Conservation (phyloP, 1,140 invertebrate species). For the Campoletis sonorensis region DNA sequence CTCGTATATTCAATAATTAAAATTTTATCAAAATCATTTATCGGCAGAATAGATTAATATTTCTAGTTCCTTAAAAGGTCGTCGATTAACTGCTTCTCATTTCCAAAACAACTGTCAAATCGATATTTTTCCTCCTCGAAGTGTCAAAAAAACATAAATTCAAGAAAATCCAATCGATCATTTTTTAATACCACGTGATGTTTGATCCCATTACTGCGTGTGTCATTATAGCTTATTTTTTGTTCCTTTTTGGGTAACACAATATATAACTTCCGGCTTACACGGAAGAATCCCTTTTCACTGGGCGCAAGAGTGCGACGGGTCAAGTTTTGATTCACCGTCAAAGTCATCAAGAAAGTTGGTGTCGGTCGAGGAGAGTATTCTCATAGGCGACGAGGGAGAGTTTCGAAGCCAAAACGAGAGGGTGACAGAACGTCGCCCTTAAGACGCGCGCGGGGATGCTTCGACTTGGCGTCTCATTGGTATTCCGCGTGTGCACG, state of each 20-base stretch:
- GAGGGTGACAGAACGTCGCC: slow-evolving; percentile 17
- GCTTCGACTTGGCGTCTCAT: slow-evolving; percentile 63
- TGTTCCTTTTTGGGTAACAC: background rate
- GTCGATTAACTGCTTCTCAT: no score
- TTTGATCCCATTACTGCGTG: no score
- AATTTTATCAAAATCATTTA: no score
- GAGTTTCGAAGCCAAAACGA: slow-evolving; percentile 1
- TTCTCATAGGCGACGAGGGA: slow-evolving; percentile 8
- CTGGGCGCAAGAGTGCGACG: slow-evolving; percentile 8
- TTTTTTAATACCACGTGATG: no score
- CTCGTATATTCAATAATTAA: no score
- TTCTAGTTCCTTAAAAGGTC: no score
- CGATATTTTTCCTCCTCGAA: background rate
- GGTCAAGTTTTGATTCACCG: slow-evolving; percentile 16
- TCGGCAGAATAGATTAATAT: no score
- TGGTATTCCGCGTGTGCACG: slow-evolving; percentile 69
- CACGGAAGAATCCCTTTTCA: background rate
- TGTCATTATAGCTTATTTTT: background rate
- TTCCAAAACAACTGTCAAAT: no score
- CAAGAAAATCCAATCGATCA: background rate
- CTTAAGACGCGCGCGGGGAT: slow-evolving; percentile 32
- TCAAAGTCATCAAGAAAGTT: slow-evolving; percentile 25
- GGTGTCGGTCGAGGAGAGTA: background rate
- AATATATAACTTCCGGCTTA: slow-evolving; percentile 5
- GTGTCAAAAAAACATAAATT: background rate